Conservation (phyloP, 2,888 invertebrate species). For the Diploptera punctata region DNA sequence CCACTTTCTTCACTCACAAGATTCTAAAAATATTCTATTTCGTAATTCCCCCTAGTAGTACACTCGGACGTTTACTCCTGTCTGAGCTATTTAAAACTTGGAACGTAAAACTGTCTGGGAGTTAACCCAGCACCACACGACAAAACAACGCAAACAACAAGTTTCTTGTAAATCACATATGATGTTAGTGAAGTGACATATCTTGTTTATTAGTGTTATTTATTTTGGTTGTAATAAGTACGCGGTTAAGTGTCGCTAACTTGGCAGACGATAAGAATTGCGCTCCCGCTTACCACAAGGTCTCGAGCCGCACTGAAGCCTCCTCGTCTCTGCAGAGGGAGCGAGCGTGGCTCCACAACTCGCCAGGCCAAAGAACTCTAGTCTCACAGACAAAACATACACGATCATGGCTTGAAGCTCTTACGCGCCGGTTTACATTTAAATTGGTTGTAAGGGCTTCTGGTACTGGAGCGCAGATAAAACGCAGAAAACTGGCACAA, state of each 20-base stretch:
- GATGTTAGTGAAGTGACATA: too few species aligned
- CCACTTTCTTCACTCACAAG: constrained; percentile 8
- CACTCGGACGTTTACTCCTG: background rate
- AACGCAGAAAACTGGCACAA: too few species aligned
- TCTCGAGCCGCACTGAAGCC: constrained; percentile 3
- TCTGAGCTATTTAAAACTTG: background rate
- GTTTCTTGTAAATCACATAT: too few species aligned
- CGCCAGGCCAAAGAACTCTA: constrained; percentile 16
- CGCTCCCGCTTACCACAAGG: background rate
- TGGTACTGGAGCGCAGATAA: too few species aligned
- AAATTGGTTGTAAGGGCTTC: too few species aligned
- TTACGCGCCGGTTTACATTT: too few species aligned
- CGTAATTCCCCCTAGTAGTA: background rate
- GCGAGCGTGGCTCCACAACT: background rate
- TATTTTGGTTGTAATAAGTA: too few species aligned
- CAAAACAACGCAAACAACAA: background rate
- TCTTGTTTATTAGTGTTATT: too few species aligned
- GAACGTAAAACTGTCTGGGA: constrained; percentile 1
- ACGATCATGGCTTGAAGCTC: too few species aligned
- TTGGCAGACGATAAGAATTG: too few species aligned
- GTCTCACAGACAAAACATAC: constrained; percentile 7
- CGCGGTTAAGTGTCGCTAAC: too few species aligned
- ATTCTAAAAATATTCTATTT: constrained; percentile 2
- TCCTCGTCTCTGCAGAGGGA: background rate
- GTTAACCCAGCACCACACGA: background rate